Percentiles rank a stretch among this genome's conserved stretches.
These are phyloP conservation scores for Sphyrna mokarran DNA, from an alignment of 2,113 vertebrate genomes.

Conservation along the genomic window DNA sequence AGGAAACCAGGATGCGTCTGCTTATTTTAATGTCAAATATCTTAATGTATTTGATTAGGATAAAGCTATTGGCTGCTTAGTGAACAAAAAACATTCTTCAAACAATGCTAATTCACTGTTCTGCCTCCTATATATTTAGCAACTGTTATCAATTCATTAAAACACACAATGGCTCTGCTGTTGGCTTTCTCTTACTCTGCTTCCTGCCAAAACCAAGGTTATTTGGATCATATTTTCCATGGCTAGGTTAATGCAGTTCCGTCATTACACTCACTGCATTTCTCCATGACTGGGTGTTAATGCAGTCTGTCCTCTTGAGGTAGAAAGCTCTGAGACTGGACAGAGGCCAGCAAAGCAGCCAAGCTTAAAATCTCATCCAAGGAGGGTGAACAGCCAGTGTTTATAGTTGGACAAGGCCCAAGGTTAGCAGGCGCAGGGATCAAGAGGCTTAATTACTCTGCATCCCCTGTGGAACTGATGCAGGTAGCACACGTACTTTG, in stretches of 20 bases:
- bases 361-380: neutral
- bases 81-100: neutral
- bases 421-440: neutral
- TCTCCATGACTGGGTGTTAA: neutral
- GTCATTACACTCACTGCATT: neutral
- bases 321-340: neutral
- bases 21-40: constrained; percentile 26
- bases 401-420: neutral
- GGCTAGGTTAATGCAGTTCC: neutral
- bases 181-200: neutral
- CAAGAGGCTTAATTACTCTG: neutral
- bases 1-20: neutral
- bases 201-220: no score
- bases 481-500: neutral
- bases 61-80: neutral
- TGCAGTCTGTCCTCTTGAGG: neutral
- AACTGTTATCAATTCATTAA: neutral
- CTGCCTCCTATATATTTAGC: neutral
- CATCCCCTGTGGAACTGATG: neutral
- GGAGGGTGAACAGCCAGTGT: neutral
- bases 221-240: neutral
- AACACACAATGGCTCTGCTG: neutral
- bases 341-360: neutral
- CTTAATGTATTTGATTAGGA: constrained; percentile 10
- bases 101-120: neutral